phyloP scores from a whole-genome alignment of 1,140 invertebrate genomes.

The Microvelia longipes region DNA sequence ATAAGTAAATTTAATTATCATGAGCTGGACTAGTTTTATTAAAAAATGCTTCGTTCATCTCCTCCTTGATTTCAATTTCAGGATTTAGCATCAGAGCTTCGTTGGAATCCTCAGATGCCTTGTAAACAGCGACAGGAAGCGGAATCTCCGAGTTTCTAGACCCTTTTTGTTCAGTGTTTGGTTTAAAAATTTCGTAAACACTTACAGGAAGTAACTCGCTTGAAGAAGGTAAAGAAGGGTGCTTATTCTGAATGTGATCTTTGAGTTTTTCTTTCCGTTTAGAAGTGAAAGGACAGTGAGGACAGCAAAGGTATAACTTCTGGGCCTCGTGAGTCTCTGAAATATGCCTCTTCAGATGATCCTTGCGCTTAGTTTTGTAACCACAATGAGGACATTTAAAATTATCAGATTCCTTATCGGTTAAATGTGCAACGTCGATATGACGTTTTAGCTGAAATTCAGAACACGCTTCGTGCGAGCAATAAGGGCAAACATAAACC shows the following conservation, averaged over 20 bases:
- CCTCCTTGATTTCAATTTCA: background rate
- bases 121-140: too few species aligned
- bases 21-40: too few species aligned
- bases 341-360: slow-evolving; percentile 23
- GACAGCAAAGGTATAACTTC: background rate
- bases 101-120: too few species aligned
- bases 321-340: slow-evolving; percentile 1
- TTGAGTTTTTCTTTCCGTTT: slow-evolving; percentile 14
- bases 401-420: background rate
- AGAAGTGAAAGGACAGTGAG: slow-evolving; percentile 18
- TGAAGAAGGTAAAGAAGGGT: too few species aligned
- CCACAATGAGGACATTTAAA: slow-evolving; percentile 29
- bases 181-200: too few species aligned
- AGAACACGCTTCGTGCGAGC: background rate
- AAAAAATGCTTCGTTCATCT: background rate
- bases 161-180: too few species aligned
- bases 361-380: slow-evolving; percentile 35
- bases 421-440: background rate
- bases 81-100: too few species aligned
- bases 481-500: background rate
- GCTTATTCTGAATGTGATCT: background rate
- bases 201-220: too few species aligned
- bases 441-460: background rate
- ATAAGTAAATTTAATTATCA: too few species aligned
- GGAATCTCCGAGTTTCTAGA: too few species aligned